Base-by-base conservation (phyloP, 2,797 vertebrate species). In the Parauchenoglanis punctatus region DNA sequence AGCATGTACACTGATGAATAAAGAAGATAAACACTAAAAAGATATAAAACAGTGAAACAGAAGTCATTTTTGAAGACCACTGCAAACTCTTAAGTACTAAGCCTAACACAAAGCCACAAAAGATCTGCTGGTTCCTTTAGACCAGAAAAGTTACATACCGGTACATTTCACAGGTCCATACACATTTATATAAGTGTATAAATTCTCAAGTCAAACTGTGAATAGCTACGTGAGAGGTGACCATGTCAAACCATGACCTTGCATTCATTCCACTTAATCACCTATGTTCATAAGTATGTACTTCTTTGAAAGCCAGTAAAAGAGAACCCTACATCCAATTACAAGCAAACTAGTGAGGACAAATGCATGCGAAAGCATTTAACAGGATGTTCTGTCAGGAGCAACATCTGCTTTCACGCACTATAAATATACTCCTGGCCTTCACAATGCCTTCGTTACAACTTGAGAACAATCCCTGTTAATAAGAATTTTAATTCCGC, bases 401-500 rank as follows among this genome's bases (percentile, higher is more conserved):
- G 23, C 46, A 70, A 61, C 63, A 77, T 23, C 65, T 65, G 81
- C 61, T 77, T 73, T 31, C 63, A 31, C 77, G 76, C 80, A 20
- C 58, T 84, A 81, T 84, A 77, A 49, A 49, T 81, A 80, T 0
- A 10, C 54, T 52, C 25, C 35, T n/a, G 44, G 59, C 83, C 28
- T 31, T 52, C 31, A 63, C n/a, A 83, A 83, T 31, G 18, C 75
- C 76, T 83, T 88, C 78, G 88, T 87, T 89, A 76, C 67, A 85
- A 83, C 78, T 85, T 84, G 73, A 31, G 70, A 88, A 85, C 89
- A 83, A 90, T 86, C 89, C 52, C 52, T 31, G 76, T 87, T 89
- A 86, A 88, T 87, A 84, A 87, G 88, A 88, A 68, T 86, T 83
- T 46, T 68, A 85, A 88, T 82, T 80, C 85, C 20, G 70, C 82